Conservation (phyloP, 2,113 vertebrate species). For the Psittacula cyanocephala region DNA sequence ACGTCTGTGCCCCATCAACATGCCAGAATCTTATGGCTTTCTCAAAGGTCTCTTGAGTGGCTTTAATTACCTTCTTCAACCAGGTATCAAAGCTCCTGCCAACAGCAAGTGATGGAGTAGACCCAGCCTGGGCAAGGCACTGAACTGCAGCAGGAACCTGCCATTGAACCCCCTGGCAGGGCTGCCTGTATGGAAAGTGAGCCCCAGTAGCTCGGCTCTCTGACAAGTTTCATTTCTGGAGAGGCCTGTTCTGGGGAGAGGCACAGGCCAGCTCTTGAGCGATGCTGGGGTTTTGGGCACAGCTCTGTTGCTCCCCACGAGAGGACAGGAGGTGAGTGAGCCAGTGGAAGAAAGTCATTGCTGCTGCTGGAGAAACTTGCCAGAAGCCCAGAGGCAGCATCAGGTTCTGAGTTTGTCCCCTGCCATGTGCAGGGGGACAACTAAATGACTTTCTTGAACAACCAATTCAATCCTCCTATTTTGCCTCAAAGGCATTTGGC, state of each 20-base stretch:
- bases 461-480: not conserved
- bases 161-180: fast-evolving
- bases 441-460: not conserved
- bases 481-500: not conserved
- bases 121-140: not conserved
- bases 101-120: fast-evolving
- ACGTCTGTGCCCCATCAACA: fast-evolving
- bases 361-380: not conserved
- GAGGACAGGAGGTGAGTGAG: not conserved
- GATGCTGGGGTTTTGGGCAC: not conserved
- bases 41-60: not conserved
- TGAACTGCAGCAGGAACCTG: not conserved
- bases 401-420: not conserved
- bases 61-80: not conserved
- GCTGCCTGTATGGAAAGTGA: not conserved
- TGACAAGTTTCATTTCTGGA: not conserved
- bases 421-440: not conserved
- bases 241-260: not conserved
- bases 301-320: not conserved
- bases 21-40: constrained; percentile 16
- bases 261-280: not conserved
- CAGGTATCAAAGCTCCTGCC: not conserved
- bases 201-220: not conserved
- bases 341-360: not conserved
- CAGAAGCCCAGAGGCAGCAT: not conserved